phyloP scores from a whole-genome alignment of 2,888 invertebrate species.

The Encarsia formosa region DNA sequence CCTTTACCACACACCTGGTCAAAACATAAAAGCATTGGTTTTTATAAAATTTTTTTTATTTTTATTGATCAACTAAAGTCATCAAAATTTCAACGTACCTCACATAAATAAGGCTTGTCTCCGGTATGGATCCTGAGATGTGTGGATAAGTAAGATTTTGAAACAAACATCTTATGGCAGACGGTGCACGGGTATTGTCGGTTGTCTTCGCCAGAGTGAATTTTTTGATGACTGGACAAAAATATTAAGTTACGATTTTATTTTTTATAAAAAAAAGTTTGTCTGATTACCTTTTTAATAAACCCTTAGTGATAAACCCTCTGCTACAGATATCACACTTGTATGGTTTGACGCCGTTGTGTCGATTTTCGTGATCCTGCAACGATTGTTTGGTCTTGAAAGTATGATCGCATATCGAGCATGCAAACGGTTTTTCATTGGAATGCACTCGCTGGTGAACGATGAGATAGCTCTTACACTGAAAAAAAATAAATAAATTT shows the following conservation, averaged over 20 bases:
- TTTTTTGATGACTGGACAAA: slow-evolving; percentile 59
- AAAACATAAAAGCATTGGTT: background rate
- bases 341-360: slow-evolving; percentile 60
- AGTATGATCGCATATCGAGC: slow-evolving; percentile 57
- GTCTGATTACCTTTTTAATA: no score
- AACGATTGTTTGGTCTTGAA: slow-evolving; percentile 61
- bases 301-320: slow-evolving; percentile 60
- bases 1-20: slow-evolving; percentile 56
- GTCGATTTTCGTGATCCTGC: slow-evolving; percentile 59
- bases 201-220: slow-evolving; percentile 59
- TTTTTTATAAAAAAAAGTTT: no score
- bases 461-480: slow-evolving; percentile 59
- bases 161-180: slow-evolving; percentile 60
- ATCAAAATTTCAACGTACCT: slow-evolving; percentile 39
- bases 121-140: slow-evolving; percentile 60
- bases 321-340: slow-evolving; percentile 58
- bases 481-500: no score
- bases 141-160: slow-evolving; percentile 60
- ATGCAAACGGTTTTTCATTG: slow-evolving; percentile 58
- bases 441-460: slow-evolving; percentile 62
- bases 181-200: slow-evolving; percentile 59
- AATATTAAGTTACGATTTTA: no score
- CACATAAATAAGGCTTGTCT: slow-evolving; percentile 60
- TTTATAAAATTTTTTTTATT: background rate
- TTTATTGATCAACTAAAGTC: background rate